Base-by-base conservation (phyloP, 2,888 invertebrate species). In the Physocephala rufipes region DNA sequence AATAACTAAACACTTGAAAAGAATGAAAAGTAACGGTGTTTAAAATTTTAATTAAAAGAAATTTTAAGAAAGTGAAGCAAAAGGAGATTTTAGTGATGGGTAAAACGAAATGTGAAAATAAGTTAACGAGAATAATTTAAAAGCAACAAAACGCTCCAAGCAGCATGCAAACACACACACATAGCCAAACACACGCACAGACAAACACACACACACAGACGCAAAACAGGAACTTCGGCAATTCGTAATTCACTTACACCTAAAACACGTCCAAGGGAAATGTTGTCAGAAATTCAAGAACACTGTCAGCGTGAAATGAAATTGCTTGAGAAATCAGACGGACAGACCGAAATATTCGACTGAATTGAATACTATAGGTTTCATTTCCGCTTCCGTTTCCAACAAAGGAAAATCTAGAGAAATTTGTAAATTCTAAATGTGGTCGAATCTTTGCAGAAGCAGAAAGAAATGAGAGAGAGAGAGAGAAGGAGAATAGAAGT, bases 331-430 rank as follows among this genome's bases (percentile, higher is more conserved):
- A 36, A n/a, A 26, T 16, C n/a, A n/a, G n/a, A 36, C 9, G 5
- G 36, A 65, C n/a, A 15, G 47, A 16, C 65, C 51, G 65, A 67
- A 68, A 61, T 62, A 68, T 68, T 71, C 30, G 61, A 51, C 47
- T 65, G 49, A 53, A 64, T 64, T 67, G 67, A 67, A 53, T 58
- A 63, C 64, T 63, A 67, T 64, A 63, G 63, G 47, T 68, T 67
- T 67, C 67, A 59, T 21, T 49, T 67, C 21, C 51, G 51, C 51
- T 19, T 53, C 53, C 53, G 53, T 21, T 58, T 45, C 15, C 58
- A 58, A 61, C 61, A 62, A 28, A 68, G 62, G 21, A 28, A 36
- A 61, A 19, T 7, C 16, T 19, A 24, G 15, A 49, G n/a, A 45
- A 67, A 36, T 16, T 9, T 51, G 15, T 19, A n/a, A n/a, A n/a